phyloP scores from a whole-genome alignment of 2,113 vertebrate genomes.

The Capreolus pygargus region DNA sequence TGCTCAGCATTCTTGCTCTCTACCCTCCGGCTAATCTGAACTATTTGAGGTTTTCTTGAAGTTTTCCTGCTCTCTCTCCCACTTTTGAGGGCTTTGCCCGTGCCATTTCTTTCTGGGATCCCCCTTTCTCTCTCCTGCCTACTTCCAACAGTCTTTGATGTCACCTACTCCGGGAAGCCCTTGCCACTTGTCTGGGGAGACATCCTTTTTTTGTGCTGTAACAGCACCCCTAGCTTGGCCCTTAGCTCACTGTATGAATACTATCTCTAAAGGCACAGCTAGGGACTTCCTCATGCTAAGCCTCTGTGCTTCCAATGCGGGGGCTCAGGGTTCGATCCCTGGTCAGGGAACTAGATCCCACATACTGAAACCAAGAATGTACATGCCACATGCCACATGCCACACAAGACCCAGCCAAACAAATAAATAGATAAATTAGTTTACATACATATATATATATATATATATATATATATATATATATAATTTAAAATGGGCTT shows the following conservation, averaged over 20 bases:
- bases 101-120: not conserved
- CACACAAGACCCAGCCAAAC: not conserved
- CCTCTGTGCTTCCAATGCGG: not conserved
- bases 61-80: not conserved
- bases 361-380: not conserved
- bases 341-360: not conserved
- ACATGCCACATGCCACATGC: no score
- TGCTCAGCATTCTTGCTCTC: not conserved
- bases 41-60: not conserved
- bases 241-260: not conserved
- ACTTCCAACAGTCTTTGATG: not conserved
- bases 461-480: no score
- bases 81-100: not conserved
- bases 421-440: not conserved
- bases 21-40: not conserved
- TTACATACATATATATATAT: no score
- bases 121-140: not conserved
- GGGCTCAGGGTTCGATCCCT: not conserved
- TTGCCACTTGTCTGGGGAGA: not conserved
- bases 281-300: not conserved
- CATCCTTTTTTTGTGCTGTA: not conserved
- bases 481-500: not conserved
- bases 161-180: not conserved
- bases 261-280: not conserved
- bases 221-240: no score